These are phyloP conservation scores for Megalonaias nervosa DNA, from an alignment of 1,140 invertebrate species.

Conservation along the genomic window DNA sequence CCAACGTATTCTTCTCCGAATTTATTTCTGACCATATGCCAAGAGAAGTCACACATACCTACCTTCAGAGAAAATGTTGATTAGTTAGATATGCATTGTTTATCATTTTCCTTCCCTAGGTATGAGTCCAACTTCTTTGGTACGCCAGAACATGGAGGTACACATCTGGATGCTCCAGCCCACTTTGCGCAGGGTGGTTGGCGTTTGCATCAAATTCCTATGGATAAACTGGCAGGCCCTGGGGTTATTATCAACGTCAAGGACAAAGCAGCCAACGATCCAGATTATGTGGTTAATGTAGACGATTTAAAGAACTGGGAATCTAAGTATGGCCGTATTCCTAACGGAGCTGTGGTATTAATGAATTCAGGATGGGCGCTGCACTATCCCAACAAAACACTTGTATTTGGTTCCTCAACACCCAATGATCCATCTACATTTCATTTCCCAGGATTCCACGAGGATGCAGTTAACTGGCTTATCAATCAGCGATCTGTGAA, in stretches of 20 bases:
- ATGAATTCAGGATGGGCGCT: conserved; percentile 59
- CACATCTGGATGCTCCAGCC: conserved; percentile 70
- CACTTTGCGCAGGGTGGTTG: conserved; percentile 8
- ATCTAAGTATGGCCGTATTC: conserved; percentile 44
- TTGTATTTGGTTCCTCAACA: conserved; percentile 37
- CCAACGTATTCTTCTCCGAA: no score
- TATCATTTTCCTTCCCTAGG: conserved; percentile 58
- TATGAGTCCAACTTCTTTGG: conserved; percentile 76
- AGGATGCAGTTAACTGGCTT: conserved; percentile 50
- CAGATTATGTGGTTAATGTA: conserved; percentile 41
- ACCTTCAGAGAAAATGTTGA: no score
- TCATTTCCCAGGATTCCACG: conserved; percentile 54
- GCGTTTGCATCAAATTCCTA: conserved; percentile 25
- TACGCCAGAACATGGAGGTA: conserved; percentile 77
- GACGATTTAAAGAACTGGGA: conserved; percentile 55
- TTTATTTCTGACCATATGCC: no score
- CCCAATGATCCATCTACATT: conserved; percentile 37
- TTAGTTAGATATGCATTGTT: no score
- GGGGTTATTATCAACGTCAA: conserved; percentile 54
- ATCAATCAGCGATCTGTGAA: conserved; percentile 41
- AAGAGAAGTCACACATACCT: no score
- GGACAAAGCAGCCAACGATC: conserved; percentile 40
- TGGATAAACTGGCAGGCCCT: conserved; percentile 28
- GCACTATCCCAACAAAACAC: conserved; percentile 48
- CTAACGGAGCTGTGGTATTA: conserved; percentile 49